phyloP scores from a whole-genome alignment of 64 coral and sea anemone genomes.

The Porites lutea region DNA sequence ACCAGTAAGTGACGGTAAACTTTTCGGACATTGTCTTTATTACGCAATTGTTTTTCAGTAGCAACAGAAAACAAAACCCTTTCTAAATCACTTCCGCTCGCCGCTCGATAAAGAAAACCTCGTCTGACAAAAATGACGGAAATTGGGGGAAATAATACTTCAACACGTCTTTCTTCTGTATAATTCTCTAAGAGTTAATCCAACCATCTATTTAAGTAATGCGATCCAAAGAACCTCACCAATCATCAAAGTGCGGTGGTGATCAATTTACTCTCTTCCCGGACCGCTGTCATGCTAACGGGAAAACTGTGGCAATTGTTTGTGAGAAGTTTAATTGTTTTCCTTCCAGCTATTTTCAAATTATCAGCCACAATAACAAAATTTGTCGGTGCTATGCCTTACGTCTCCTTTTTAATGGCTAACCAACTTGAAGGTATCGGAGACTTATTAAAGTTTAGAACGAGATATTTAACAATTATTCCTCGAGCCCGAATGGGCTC shows the following conservation, averaged over 20 bases:
- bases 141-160: background rate
- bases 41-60: too few relatives aligned
- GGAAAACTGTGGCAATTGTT: background rate
- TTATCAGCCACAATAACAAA: background rate
- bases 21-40: too few relatives aligned
- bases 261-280: background rate
- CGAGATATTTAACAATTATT: too few relatives aligned
- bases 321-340: conserved; percentile 1
- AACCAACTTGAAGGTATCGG: too few relatives aligned
- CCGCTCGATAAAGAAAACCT: too few relatives aligned
- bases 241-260: background rate
- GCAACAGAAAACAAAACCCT: too few relatives aligned
- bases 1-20: too few relatives aligned
- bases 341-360: background rate
- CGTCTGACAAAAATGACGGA: background rate
- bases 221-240: too few relatives aligned
- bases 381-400: background rate
- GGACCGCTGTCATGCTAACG: background rate
- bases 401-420: too few relatives aligned
- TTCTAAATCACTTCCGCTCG: too few relatives aligned
- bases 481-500: too few relatives aligned
- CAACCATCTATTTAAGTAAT: background rate
- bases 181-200: background rate
- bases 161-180: background rate
- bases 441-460: too few relatives aligned